Conservation (phyloP, 2,888 invertebrate genomes). For the Polymixis flavicincta region DNA sequence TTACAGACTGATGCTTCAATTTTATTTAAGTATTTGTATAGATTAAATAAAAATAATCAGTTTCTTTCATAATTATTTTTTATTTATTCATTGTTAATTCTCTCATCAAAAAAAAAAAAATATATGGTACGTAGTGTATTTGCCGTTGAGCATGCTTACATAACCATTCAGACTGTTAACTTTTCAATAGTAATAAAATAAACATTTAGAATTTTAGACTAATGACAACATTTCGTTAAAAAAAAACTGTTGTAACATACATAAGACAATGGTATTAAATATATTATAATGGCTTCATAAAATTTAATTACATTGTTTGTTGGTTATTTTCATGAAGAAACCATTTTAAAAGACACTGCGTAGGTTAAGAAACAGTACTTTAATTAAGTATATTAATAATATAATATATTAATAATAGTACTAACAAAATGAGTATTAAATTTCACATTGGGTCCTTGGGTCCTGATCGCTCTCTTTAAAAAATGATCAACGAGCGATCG, state of each 20-base stretch:
- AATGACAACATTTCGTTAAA: neutral
- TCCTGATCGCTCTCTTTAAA: too few species aligned
- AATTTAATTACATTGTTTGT: neutral
- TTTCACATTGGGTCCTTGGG: too few species aligned
- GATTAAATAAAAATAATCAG: neutral
- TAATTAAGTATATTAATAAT: too few species aligned
- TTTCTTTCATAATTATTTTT: neutral
- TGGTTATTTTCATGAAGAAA: neutral
- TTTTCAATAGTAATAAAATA: constrained; percentile 17
- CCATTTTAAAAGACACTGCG: neutral
- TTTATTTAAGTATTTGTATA: neutral
- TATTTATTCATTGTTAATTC: neutral
- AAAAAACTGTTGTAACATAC: constrained; percentile 11
- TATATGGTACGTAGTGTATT: neutral
- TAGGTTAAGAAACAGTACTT: neutral
- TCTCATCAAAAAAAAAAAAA: constrained; percentile 1
- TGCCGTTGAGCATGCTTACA: neutral
- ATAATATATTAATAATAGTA: neutral
- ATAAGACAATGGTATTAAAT: neutral
- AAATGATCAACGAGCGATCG: too few species aligned
- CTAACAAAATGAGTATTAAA: neutral
- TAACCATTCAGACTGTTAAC: neutral
- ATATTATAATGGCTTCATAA: neutral
- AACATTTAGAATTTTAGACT: neutral
- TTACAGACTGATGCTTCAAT: too few species aligned